phyloP scores from a whole-genome alignment of 1,140 invertebrate genomes.

The Panagrolaimus sp. region DNA sequence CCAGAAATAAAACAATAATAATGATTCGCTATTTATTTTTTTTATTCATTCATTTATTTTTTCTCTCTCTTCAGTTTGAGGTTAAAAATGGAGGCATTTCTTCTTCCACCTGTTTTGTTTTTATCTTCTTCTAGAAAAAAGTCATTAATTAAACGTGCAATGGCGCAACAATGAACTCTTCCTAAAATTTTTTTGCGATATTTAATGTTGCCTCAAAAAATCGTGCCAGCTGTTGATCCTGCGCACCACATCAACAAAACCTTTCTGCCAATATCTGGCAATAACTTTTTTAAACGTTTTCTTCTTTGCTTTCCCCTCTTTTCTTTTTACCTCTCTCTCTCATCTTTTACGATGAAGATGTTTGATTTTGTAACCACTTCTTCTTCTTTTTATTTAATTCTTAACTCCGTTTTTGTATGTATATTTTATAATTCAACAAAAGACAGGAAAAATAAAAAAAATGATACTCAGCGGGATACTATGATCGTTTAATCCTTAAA shows the following conservation, averaged over 20 bases:
- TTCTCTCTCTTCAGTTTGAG: too few relatives aligned
- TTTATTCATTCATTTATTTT: too few relatives aligned
- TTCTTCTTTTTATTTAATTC: not conserved
- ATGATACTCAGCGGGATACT: too few relatives aligned
- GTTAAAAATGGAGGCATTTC: not conserved
- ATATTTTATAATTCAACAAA: too few relatives aligned
- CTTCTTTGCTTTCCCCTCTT: not conserved
- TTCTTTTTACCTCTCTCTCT: not conserved
- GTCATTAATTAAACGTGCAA: conserved; percentile 16
- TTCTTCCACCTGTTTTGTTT: conserved; percentile 13
- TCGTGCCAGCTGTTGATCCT: conserved; percentile 12
- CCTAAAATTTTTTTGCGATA: too few relatives aligned
- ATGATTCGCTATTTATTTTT: too few relatives aligned
- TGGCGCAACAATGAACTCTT: not conserved
- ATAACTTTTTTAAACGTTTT: not conserved
- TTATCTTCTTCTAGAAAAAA: not conserved
- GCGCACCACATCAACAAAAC: conserved; percentile 10
- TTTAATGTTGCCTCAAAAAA: too few relatives aligned
- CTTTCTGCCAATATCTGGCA: not conserved
- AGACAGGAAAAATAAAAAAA: too few relatives aligned
- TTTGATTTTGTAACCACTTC: conserved; percentile 13
- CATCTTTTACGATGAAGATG: conserved; percentile 3
- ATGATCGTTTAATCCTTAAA: conserved; percentile 1
- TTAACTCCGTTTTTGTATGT: too few relatives aligned
- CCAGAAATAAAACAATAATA: too few relatives aligned